Base-by-base conservation (phyloP, 64 coral and sea anemone species). In the Dendronephthya gigantea region DNA sequence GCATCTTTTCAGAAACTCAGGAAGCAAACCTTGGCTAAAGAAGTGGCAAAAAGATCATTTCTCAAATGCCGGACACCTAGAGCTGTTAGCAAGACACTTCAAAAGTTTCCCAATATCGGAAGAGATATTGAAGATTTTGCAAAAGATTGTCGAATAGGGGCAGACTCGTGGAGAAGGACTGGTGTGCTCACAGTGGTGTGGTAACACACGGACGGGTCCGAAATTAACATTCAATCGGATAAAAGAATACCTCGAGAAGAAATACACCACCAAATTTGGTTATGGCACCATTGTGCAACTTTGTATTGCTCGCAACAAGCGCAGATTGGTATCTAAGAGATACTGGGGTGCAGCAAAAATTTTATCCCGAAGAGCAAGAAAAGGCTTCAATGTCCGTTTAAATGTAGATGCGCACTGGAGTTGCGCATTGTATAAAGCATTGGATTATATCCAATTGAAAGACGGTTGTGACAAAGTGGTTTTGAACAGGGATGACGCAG, bases 241-340 rank as follows among this genome's bases (percentile, higher is more conserved):
- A 79, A 79, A 35, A 79, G 28, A 1, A 79, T 79, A 79, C 22
- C 72, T 79, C 36, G 72, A 79, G 72, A 79, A 35, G 22, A 79
- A 79, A 19, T 79, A 79, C 28, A 79, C 34, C 32, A 79, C 72
- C 11, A 79, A 79, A 79, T 79, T 79, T 39, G 72, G 72, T 79
- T 79, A 79, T 79, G 72, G 72, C 72, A 79, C 72, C 72, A 79
- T 79, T 35, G 72, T 79, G 37, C 72, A 79, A 33, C 36, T 79
- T 10, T 79, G 72, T 39, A 79, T 79, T 29, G 72, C 36, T 79
- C 72, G 29, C 36, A 79, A 79, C 72, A 79, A 79, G 72, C 72
- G 72, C 34, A 79, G 72, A 33, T 33, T 79, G 34, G 34, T 33
- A 79, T 79, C 72, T 1, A 79, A 79, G 72, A 79, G 72, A 79